Evolutionary conservation across 2,888 invertebrate genomes (phyloP), one percentile per base, ranked within the genome.

Genomic region (Tachina grossa): DNA sequence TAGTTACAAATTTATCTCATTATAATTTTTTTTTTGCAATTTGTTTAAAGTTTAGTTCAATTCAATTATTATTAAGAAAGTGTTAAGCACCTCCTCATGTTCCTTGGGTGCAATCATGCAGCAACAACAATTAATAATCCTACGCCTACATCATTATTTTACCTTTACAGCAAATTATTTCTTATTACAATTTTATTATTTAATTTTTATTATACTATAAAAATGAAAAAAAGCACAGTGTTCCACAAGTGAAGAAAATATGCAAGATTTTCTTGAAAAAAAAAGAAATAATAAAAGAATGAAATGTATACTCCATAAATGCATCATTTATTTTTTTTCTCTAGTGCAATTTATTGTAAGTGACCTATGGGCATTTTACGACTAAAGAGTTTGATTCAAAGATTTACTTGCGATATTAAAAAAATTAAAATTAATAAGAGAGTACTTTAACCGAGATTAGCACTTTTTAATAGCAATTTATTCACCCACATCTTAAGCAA

Each of bases 141-240:
- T 72, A 71, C 69, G 22, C 79, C 79, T 57, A 80, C 72, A 61
- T 68, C 13, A 22, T 41, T 66, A 8, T 59, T n/a, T n/a, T 19
- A 39, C 53, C 47, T 63, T 71, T 47, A 65, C 55, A 49, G 45
- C 11, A 49, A 68, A 51, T 68, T 57, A 68, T 31, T 5, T 31
- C 31, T 31, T 31, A 68, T 22, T 66, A 57, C 47, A 16, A 55
- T 75, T 10, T 10, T 75, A 2, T 2, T 41, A 6, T 53, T 45
- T 53, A 13, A 31, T 31, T 31, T n/a, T 41, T 61, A 22, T 65
- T 9, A 31, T 16, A 14, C 11, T 39, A 9, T 9, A 9, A 65
- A 22, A 1, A 39, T 68, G n/a, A 59, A 22, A 9, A 14, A 4
- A 8, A 55, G 49, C 68, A 68, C 65, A 16, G 13, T 68, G 49